Base-by-base conservation (phyloP, 2,888 invertebrate species). In the Nudaria mundana region DNA sequence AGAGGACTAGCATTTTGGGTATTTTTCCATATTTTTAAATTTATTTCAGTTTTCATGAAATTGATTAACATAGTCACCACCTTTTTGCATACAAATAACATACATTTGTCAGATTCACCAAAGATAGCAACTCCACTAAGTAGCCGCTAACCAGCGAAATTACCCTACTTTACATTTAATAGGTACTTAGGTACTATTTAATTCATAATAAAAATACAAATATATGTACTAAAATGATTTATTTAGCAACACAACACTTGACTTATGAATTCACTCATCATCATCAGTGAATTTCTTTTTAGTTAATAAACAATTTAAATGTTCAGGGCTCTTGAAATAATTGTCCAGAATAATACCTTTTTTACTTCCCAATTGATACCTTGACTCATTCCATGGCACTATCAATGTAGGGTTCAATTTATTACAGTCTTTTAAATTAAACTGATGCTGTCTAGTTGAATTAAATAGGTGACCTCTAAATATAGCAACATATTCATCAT, bases 291-390 rank as follows among this genome's bases (percentile, higher is more conserved):
- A 39, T 67, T n/a, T 71, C 37, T 48, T 73, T 47, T 81, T 81
- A 44, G 60, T 57, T 5, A 83, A 33, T 59, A 87, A 67, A 48
- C 75, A 67, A 47, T 85, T 81, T 13, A 80, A 82, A 63, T 81
- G 64, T 57, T 83, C 79, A 16, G 86, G 84, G 8, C 84, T 81
- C 54, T 84, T 87, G 38, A 88, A 88, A 51, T 86, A 83, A 25
- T 71, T 56, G 28, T 84, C 82, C 24, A 88, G 52, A 40, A 88
- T 49, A 25, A 88, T 85, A 5, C 70, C 85, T 58, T 84, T 76
- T 60, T 77, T 83, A 5, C 71, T 71, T 10, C 86, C 85, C 14
- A 88, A 64, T 23, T 59, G 57, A 65, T 73, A 87, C 53, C 85
- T 75, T 11, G 86, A 66, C 53, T 85, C 79, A 37, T 80, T 72